phyloP scores from a whole-genome alignment of 2,113 vertebrate species.

The Progne subis region DNA sequence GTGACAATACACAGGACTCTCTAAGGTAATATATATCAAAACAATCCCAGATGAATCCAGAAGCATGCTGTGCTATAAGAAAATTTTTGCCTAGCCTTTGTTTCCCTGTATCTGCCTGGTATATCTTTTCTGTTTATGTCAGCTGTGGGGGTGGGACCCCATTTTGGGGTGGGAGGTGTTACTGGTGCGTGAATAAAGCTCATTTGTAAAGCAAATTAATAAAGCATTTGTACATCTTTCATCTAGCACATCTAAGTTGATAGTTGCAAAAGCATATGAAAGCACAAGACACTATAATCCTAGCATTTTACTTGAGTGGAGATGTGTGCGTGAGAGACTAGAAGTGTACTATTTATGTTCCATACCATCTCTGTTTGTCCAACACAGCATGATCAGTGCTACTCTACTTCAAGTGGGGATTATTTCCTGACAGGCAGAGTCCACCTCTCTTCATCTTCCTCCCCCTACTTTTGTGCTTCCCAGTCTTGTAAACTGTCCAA shows the following conservation, averaged over 20 bases:
- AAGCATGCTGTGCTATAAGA: neutral
- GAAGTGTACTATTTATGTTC: neutral
- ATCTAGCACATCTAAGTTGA: neutral
- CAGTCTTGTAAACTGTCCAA: neutral
- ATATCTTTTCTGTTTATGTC: neutral
- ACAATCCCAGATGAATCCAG: neutral
- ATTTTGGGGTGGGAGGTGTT: neutral
- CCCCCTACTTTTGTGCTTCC: neutral
- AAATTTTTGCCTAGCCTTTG: neutral
- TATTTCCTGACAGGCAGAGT: neutral
- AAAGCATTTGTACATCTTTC: neutral
- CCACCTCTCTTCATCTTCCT: neutral
- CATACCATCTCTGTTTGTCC: neutral
- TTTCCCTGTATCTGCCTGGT: neutral
- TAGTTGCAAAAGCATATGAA: neutral
- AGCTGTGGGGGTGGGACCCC: too few relatives aligned
- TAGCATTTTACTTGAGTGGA: neutral
- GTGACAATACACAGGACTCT: neutral
- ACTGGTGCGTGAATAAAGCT: neutral
- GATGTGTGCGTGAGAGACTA: neutral
- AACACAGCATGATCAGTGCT: neutral
- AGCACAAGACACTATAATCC: neutral
- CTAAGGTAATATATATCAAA: neutral
- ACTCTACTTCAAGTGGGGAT: neutral
- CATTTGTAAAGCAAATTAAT: too few relatives aligned